These are phyloP conservation scores for Caenorhabditis zanzibari DNA, from an alignment of 2,888 invertebrate genomes.

Conservation along the genomic window DNA sequence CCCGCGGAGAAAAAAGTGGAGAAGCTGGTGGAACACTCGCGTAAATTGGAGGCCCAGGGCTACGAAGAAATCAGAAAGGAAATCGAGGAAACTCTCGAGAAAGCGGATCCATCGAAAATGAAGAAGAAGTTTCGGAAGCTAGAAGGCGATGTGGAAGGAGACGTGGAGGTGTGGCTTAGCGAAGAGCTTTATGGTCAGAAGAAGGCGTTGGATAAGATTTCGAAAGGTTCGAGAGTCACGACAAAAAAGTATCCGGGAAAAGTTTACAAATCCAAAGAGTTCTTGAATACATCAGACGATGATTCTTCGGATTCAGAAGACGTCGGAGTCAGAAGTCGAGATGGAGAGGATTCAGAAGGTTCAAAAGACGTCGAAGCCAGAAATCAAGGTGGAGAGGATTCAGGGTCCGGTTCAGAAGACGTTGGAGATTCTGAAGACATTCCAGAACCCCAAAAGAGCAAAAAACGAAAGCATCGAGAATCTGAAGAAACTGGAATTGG, in stretches of 20 bases:
- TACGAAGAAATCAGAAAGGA: neutral
- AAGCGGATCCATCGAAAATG: conserved; percentile 31
- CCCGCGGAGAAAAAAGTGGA: neutral
- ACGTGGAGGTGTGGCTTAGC: neutral
- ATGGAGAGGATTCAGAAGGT: neutral
- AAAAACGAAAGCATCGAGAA: neutral
- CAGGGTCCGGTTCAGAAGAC: neutral
- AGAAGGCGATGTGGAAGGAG: neutral
- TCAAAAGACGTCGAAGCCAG: conserved; percentile 2
- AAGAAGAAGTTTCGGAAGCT: conserved; percentile 6
- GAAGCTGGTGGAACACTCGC: conserved; percentile 9
- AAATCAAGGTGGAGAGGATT: neutral
- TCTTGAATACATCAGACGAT: no score
- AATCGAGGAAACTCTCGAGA: conserved; percentile 17
- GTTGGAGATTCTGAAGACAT: neutral
- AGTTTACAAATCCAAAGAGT: neutral
- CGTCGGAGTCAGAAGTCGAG: neutral
- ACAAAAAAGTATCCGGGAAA: neutral
- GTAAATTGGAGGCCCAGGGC: neutral
- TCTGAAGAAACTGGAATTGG: neutral
- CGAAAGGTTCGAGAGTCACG: neutral
- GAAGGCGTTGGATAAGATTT: neutral
- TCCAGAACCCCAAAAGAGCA: neutral
- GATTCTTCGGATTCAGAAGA: neutral
- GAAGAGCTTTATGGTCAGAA: conserved; percentile 1